Evolutionary conservation across 2,797 vertebrate genomes (phyloP), one percentile per base, ranked within the genome.

Genomic region (Rhodeus uyekii): DNA sequence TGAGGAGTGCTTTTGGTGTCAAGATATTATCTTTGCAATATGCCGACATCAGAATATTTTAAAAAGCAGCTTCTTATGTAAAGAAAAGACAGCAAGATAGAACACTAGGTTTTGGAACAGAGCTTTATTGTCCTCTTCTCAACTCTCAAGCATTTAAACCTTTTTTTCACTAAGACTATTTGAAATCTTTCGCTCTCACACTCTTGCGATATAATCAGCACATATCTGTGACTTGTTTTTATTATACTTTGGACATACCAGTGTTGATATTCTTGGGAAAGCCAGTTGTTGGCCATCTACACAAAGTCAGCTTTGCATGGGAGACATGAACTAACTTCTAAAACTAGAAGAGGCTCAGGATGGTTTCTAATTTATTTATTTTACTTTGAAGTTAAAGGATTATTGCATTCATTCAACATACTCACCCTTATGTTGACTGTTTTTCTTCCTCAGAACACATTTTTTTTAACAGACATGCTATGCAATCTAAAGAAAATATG

Each of bases 291-390:
- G 89, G 86, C 86, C 82, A 85, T 82, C 83, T 36, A 55, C 87
- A 92, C 89, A 92, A 90, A 84, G 87, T 71, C 1, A 84, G 84
- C 90, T 91, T 93, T 93, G 90, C 91, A 86, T 71, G 42, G 69
- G 18, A 80, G 22, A 87, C 76, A 87, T 88, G 19, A 34, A 69
- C 46, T 50, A 50, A n/a, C n/a, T n/a, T 72, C 46, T 13, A 50
- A 50, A 10, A 53, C 0, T 34, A 46, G 19, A 72, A 5, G 8
- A 71, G 44, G 12, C 67, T 44, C 24, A 24, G 8, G 34, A 39
- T 42, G 64, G n/a, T n/a, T 42, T 38, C 24, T 1, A 4, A 4
- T 13, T 1, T n/a, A n/a, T 16, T n/a, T 55, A 8, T n/a, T n/a
- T 1, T 71, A 69, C 42, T 5, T 8, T 46, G 27, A 71, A 32